Conservation (phyloP, 2,113 vertebrate species). For the Elephantulus edwardii region DNA sequence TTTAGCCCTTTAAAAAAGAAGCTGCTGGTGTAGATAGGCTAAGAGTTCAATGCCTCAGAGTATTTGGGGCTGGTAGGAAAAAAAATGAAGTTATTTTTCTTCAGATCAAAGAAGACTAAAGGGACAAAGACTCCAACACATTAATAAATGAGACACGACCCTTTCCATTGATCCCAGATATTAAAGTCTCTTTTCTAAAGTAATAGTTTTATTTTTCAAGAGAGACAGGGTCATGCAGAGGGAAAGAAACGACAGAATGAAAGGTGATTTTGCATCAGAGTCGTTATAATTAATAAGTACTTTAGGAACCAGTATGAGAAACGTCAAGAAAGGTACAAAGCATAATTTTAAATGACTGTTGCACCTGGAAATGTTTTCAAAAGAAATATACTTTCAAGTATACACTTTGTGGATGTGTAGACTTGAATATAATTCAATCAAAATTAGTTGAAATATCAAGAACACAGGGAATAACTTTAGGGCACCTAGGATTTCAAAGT, state of each 20-base stretch:
- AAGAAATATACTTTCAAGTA: constrained; percentile 32
- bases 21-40: constrained; percentile 63
- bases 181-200: constrained; percentile 74
- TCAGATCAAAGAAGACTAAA: constrained; percentile 76
- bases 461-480: background rate
- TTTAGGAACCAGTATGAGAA: constrained; percentile 43
- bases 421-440: background rate
- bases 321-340: constrained; percentile 51
- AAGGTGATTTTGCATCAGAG: constrained; percentile 62
- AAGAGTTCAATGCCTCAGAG: constrained; percentile 75
- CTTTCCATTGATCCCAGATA: constrained; percentile 76
- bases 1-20: constrained; percentile 71
- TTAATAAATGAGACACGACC: constrained; percentile 81
- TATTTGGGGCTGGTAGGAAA: constrained; percentile 66
- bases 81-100: constrained; percentile 79
- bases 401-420: background rate
- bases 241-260: constrained; percentile 62
- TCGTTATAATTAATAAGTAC: constrained; percentile 66
- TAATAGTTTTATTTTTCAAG: constrained; percentile 75
- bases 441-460: constrained; percentile 23
- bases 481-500: background rate
- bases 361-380: constrained; percentile 19
- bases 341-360: constrained; percentile 48
- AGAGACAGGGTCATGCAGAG: constrained; percentile 60
- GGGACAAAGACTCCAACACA: constrained; percentile 74